These are phyloP conservation scores for Melipona beecheii DNA, from an alignment of 2,888 invertebrate genomes.

Conservation along the genomic window DNA sequence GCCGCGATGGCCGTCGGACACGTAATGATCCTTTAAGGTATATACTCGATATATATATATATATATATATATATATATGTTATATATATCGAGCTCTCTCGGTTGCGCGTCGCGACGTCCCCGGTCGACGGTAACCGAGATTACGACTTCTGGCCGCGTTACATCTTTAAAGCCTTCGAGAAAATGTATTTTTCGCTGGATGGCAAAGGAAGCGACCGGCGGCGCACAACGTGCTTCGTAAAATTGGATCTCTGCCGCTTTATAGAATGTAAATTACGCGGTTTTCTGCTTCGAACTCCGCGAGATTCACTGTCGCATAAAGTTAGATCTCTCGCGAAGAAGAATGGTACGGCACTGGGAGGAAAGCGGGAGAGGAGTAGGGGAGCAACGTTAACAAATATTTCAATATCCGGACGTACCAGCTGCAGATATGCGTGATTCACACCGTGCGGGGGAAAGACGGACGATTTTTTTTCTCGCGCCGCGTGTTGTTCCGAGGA, in stretches of 20 bases:
- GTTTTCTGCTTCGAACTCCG: not conserved
- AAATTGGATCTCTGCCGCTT: constrained; percentile 39
- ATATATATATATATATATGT: too few relatives aligned
- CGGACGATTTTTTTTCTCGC: not conserved
- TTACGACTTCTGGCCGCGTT: constrained; percentile 38
- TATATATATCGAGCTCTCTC: too few relatives aligned
- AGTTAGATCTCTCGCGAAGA: not conserved
- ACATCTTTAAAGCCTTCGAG: constrained; percentile 39
- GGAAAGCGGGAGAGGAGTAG: not conserved
- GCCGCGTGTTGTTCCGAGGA: not conserved
- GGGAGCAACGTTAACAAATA: not conserved
- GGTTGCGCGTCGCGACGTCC: constrained; percentile 41
- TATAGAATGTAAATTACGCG: constrained; percentile 52
- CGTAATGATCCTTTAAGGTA: constrained; percentile 49
- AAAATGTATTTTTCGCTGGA: constrained; percentile 40
- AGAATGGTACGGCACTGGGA: not conserved
- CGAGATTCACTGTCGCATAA: constrained; percentile 10
- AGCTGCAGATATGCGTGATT: not conserved
- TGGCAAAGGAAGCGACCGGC: not conserved
- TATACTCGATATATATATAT: constrained; percentile 33
- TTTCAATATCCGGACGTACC: constrained; percentile 1
- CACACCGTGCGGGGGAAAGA: not conserved
- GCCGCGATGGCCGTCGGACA: constrained; percentile 33
- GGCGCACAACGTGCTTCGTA: constrained; percentile 17
- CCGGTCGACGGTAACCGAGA: constrained; percentile 29